Base-by-base conservation (phyloP, 1,140 invertebrate genomes). In the Achroia grisella region DNA sequence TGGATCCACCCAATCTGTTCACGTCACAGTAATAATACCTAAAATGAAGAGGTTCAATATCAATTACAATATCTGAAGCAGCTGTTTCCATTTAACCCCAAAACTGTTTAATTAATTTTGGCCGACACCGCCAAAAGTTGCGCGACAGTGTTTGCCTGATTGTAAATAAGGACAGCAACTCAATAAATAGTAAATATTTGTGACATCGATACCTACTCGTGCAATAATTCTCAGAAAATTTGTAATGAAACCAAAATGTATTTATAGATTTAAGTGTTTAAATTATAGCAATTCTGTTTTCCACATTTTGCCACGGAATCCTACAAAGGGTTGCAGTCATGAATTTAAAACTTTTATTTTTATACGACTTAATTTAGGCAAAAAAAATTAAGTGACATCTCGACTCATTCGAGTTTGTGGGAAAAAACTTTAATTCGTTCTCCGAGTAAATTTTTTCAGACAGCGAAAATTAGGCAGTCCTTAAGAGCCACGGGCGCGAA, bases 401-500 rank as follows among this genome's bases (percentile, higher is more conserved):
- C 43, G 33, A 50, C 42, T 52, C 33, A 46, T 44, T 42, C 15
- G 27, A 46, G 43, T 47, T 40, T 37, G 13, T 36, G n/a, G 35
- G 11, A 53, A 62, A 61, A 51, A 48, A 52, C 41, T 50, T 56
- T 54, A 53, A 67, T 55, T 52, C 39, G 42, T 52, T 56, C 41
- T 34, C 53, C 47, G 39, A 59, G 45, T 52, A 54, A 47, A 56
- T 63, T 55, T 62, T 70, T 58, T 58, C 34, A 35, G 47, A 56
- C 46, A 55, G 47, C 40, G 42, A 63, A 70, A 71, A 73, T 73
- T 75, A 72, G 64, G 52, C 57, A 49, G 44, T 61, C 55, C 58
- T 70, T 65, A 65, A 62, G 48, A 66, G 65, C 62, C 62, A 49
- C 57, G 57, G 62, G 62, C 61, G 65, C 52, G 57, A 68, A 78